Evolutionary conservation across 2,113 vertebrate genomes (phyloP), one percentile per base, ranked within the genome.

Genomic region (Callochromis pleurospilus): DNA sequence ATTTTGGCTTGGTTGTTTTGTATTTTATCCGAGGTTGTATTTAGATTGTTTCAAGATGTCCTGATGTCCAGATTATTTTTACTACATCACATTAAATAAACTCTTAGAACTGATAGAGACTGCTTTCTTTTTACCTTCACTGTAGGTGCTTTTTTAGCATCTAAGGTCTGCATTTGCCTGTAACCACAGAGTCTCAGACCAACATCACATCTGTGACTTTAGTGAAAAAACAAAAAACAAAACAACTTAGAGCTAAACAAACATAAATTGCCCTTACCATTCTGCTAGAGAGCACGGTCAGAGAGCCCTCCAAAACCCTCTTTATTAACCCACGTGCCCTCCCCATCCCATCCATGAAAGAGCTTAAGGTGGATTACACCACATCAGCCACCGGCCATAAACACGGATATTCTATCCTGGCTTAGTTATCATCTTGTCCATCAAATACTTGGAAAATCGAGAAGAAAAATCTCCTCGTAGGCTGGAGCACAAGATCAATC

Each of bases 321-420:
- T 81, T 56, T 51, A 55, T 75, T 53, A 55, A 65, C 47, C 24
- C 56, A 60, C 36, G 11, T 47, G 21, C 79, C 36, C 42, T 26
- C 77, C 84, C 81, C 58, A 29, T 60, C 80, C 83, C 73, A 70
- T 70, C 90, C 58, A 83, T 65, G 79, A 83, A 88, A 40, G 82
- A 88, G 92, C 92, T 95, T 95, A 95, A 87, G 82, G 62, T 92
- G 93, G 95, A 95, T 95, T 95, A 95, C 92, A 90, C 90, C 87
- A 93, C 91, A 93, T 88, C 93, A 86, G 79, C 80, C 84, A 80
- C 51, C 26, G 26, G 84, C 75, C 82, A 88, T 86, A 92, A 88
- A 93, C 88, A 91, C 58, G 80, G 86, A 90, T 94, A 94, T 93
- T 88, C 80, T 88, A 90, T 87, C 85, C 47, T 84, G 83, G 90